Percentiles rank a stretch among this genome's conserved stretches.
These are phyloP conservation scores for Lysiphlebus fabarum DNA, from an alignment of 1,140 invertebrate genomes.

Conservation along the genomic window DNA sequence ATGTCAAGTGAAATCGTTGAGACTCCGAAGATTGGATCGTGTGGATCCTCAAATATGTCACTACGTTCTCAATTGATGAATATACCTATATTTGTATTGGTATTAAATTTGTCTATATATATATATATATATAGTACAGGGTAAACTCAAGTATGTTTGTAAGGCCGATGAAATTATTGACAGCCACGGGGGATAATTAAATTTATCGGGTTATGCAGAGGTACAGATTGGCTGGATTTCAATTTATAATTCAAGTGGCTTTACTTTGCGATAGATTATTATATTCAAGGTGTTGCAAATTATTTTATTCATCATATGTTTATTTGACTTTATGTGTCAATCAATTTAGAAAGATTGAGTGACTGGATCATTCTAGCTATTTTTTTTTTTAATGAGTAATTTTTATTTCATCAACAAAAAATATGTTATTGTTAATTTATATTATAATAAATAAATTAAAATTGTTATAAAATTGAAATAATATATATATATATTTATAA, in stretches of 20 bases:
- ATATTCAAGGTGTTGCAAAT: slow-evolving; percentile 18
- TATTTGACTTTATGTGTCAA: too few relatives aligned
- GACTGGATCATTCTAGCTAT: too few relatives aligned
- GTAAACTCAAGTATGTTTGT: slow-evolving; percentile 6
- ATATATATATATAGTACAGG: slow-evolving; percentile 7
- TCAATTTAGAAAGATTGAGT: too few relatives aligned
- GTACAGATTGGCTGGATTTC: slow-evolving; percentile 36
- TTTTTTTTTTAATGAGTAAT: too few relatives aligned
- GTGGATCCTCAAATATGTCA: slow-evolving; percentile 20
- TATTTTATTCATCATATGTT: slow-evolving; percentile 10
- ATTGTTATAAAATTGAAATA: too few relatives aligned
- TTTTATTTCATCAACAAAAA: too few relatives aligned
- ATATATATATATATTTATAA: too few relatives aligned
- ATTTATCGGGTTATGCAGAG: slow-evolving; percentile 42
- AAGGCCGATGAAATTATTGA: slow-evolving; percentile 38
- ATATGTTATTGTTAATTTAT: too few relatives aligned
- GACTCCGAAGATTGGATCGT: slow-evolving; percentile 17
- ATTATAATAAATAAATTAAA: too few relatives aligned
- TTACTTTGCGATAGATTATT: slow-evolving; percentile 36
- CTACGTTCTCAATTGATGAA: slow-evolving; percentile 1
- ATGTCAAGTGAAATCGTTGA: slow-evolving; percentile 17
- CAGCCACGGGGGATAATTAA: slow-evolving; percentile 41
- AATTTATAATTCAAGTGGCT: slow-evolving; percentile 34
- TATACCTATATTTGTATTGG: neutral
- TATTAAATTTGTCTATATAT: too few relatives aligned